Percentiles rank a stretch among this genome's conserved stretches.
Evolutionary conservation across 2,113 vertebrate species (phyloP).

Genomic region (Physeter macrocephalus): DNA sequence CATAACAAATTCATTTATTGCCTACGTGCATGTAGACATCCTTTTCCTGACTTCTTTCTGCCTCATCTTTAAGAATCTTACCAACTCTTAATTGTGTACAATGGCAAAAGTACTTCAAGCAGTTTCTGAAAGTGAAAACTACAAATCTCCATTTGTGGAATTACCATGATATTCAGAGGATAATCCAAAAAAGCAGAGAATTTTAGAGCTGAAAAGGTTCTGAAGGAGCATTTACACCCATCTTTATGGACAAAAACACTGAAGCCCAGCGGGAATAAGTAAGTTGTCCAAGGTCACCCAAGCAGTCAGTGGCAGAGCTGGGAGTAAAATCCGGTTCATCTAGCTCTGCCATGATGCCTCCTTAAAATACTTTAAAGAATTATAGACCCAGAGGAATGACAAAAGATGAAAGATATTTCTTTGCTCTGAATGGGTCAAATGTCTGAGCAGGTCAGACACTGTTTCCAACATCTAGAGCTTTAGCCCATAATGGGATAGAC

Average conservation of each 20-base stretch:
- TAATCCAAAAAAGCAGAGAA: not conserved
- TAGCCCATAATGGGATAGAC: constrained; percentile 12
- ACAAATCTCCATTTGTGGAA: not conserved
- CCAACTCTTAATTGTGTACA: not conserved
- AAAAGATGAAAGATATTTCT: constrained; percentile 40
- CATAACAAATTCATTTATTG: constrained; percentile 5
- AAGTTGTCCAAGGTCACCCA: not conserved
- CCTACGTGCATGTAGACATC: not conserved
- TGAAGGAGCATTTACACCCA: not conserved
- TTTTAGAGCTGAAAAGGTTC: not conserved
- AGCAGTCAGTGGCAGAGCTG: not conserved
- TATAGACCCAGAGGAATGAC: constrained; percentile 6
- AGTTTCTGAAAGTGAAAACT: not conserved
- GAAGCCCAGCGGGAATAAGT: not conserved
- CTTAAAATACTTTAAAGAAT: constrained; percentile 30
- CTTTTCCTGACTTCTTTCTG: not conserved
- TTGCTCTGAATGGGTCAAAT: constrained; percentile 38
- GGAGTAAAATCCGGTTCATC: not conserved
- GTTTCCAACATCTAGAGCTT: not conserved
- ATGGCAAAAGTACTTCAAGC: not conserved
- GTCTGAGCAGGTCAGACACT: constrained; percentile 31
- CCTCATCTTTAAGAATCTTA: not conserved
- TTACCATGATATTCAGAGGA: not conserved
- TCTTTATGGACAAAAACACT: not conserved
- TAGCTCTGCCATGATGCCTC: not conserved